Evolutionary conservation across 2,888 invertebrate genomes (phyloP), one percentile per base, ranked within the genome.

Genomic region (Yponomeuta sedellus): DNA sequence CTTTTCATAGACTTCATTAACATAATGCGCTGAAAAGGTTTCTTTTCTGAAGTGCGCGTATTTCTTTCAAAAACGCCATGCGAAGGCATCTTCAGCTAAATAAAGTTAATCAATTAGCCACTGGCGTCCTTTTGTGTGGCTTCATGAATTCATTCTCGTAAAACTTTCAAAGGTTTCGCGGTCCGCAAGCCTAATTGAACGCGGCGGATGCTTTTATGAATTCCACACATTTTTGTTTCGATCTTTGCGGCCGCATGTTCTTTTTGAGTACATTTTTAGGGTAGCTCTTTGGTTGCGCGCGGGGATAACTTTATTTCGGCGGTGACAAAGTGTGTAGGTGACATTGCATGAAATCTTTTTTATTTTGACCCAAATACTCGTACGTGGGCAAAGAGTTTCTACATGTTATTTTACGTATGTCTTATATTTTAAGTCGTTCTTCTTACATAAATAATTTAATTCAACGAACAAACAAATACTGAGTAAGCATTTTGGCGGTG

Each of bases 41-140:
- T 10, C 28, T 28, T 61, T 28, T 12, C 4, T n/a, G 5, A 5
- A 28, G 4, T n/a, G 22, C n/a, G 25, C 25, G 61, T n/a, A n/a
- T 28, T 34, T 34, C 22, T 28, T 39, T 25, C 25, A 8, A n/a
- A 34, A 61, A 61, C n/a, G 28, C 34, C 20, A 59, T 59, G 59
- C 22, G n/a, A 61, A 61, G 61, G 19, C 40, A 8, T 20, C 63
- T 16, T 22, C 44, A 63, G 40, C 39, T 34, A 62, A 62, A 62
- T 62, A 44, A 63, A 63, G 44, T 44, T 63, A 44, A 22, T 63
- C 63, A 63, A 63, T 63, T 63, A 63, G 40, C 44, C 22, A 28
- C 40, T 12, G 20, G 1, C 12, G 16, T 20, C 63, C 44, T 63
- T 52, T 63, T 63, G 52, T 63, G 44, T 44, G 63, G 63, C 19